Evolutionary conservation across 2,888 invertebrate species (phyloP), one percentile per base, ranked within the genome.

Genomic region (Caenorhabditis sp.): DNA sequence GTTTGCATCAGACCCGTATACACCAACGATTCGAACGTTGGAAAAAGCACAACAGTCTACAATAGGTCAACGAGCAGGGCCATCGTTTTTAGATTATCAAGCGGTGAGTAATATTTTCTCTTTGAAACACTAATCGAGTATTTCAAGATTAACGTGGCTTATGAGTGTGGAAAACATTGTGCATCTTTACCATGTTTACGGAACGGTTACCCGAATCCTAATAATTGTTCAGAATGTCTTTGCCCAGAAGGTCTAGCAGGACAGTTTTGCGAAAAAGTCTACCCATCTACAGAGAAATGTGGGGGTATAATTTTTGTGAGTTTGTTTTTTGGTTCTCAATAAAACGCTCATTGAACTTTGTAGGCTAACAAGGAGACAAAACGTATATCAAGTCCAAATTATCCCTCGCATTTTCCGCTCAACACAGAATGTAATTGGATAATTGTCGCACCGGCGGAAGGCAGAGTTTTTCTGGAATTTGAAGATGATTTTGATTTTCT

Each of bases 181-280:
- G 66, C 66, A 8, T 62, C 65, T 1, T 54, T 79, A 6, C 69
- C 59, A 21, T 79, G 78, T 49, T 61, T 69, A 12, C 62, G 77
- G 26, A 75, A 77, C 19, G 87, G 87, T 10, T 87, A 87, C 59
- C 74, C 78, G 0, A 76, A 87, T 69, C 87, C 87, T 0, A 86
- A 86, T 58, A 78, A 85, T 62, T 87, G 87, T 55, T 69, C 73
- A 1, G 65, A 66, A 4, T 87, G 87, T 59, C 49, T 78, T 10
- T 87, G 87, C 59, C 87, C 87, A 0, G 79, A 78, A 57, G 87
- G 87, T 2, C 72, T 86, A 23, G 62, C 78, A 1, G 87, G 87
- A 10, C 62, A 62, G 6, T 72, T 62, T 24, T 87, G 87, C 64
- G 80, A 81, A 36, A 67, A 79, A 27, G 79, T 85, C 0, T 69